A percentile compares a stretch with the other conserved stretches of the same genome.
Evolutionary conservation across 2,113 vertebrate genomes (phyloP).

Genomic region (Cyanoramphus novaezelandiae): DNA sequence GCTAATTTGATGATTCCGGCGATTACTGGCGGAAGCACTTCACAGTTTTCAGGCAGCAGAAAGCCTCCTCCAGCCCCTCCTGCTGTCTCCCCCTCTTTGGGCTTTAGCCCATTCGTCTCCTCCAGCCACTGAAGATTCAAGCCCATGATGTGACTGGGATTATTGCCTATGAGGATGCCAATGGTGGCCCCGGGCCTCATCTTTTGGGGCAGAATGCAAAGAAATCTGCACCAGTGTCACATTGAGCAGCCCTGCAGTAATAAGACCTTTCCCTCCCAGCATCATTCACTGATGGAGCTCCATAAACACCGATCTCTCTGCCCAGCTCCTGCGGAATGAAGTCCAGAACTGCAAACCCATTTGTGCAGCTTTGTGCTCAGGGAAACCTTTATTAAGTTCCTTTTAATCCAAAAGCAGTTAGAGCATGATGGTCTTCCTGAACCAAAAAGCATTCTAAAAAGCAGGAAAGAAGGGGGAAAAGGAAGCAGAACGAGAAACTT

Average conservation of each 20-base stretch:
- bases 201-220: not conserved
- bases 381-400: conserved; percentile 43
- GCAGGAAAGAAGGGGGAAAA: accelerated
- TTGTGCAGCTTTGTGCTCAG: conserved; percentile 23
- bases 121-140: accelerated
- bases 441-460: not conserved
- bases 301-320: not conserved
- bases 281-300: not conserved
- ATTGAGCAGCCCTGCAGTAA: not conserved
- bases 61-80: conserved; percentile 41
- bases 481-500: not conserved
- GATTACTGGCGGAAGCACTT: conserved; percentile 66
- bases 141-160: accelerated
- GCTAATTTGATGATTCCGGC: conserved; percentile 71
- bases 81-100: not conserved
- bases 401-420: conserved; percentile 36
- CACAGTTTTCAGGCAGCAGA: conserved; percentile 60
- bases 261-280: not conserved
- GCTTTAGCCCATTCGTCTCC: not conserved
- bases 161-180: accelerated
- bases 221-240: not conserved
- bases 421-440: not conserved
- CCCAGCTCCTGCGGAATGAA: conserved; percentile 26
- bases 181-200: accelerated
- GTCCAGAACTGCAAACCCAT: conserved; percentile 33